These are phyloP conservation scores for Coleophora deauratella DNA, from an alignment of 2,888 invertebrate genomes.

Conservation along the genomic window DNA sequence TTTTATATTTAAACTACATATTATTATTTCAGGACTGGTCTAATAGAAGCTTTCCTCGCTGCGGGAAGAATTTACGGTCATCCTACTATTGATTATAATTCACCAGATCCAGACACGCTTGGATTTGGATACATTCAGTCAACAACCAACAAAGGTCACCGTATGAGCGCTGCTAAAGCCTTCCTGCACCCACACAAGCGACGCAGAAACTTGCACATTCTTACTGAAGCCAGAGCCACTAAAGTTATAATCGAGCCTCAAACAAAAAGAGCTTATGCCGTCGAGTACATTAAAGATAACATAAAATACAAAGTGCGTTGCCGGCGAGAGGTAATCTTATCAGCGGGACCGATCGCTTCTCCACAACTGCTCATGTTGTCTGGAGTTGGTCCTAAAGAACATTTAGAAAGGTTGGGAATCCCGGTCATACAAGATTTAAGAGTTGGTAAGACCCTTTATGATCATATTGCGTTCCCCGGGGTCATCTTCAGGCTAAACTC, in stretches of 20 bases:
- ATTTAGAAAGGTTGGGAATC: slow-evolving; percentile 72
- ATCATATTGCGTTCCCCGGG: slow-evolving; percentile 74
- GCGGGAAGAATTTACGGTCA: slow-evolving; percentile 75
- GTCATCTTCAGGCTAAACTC: slow-evolving; percentile 58
- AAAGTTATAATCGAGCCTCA: slow-evolving; percentile 63
- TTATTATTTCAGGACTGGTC: slow-evolving; percentile 48
- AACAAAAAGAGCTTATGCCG: slow-evolving; percentile 79
- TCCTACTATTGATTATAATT: slow-evolving; percentile 76
- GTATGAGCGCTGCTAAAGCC: slow-evolving; percentile 80
- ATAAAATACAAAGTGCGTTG: slow-evolving; percentile 71
- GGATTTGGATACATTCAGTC: slow-evolving; percentile 73
- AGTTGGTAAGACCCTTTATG: slow-evolving; percentile 79
- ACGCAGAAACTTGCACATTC: slow-evolving; percentile 76
- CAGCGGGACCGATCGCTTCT: slow-evolving; percentile 90
- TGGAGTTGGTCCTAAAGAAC: slow-evolving; percentile 76
- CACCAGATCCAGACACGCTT: slow-evolving; percentile 71
- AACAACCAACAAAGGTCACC: slow-evolving; percentile 74
- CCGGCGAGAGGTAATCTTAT: slow-evolving; percentile 86
- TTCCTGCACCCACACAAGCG: slow-evolving; percentile 77
- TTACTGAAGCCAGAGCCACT: slow-evolving; percentile 52
- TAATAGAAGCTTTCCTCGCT: slow-evolving; percentile 72
- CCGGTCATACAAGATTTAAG: slow-evolving; percentile 77
- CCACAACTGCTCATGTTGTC: slow-evolving; percentile 95
- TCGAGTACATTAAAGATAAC: slow-evolving; percentile 77
- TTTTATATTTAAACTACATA: too few species aligned